Base-by-base conservation (phyloP, 2,888 invertebrate species). In the Hybos culiciformis region DNA sequence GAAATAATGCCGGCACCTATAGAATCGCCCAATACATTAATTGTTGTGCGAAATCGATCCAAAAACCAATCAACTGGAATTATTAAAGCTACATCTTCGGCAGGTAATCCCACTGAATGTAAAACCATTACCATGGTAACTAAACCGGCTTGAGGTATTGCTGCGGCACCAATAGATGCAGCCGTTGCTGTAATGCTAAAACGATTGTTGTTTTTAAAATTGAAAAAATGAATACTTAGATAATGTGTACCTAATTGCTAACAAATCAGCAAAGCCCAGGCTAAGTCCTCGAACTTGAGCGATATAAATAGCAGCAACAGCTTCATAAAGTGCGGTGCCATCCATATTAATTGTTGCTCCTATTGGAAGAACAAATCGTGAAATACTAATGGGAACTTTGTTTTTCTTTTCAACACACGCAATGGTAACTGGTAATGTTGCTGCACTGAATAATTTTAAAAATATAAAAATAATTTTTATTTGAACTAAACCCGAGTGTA, bases 301-400 rank as follows among this genome's bases (percentile, higher is more conserved):
- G 48, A 86, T 86, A 62, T 84, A 86, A 52, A 86, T 78, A 5
- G 84, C 84, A 2, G 84, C 85, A 1, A 86, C 83, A 1, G 85
- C 85, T 62, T 87, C 85, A 58, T 86, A 86, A 12, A 86, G 68
- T 5, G 83, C 83, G 0, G 83, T 83, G 38, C 84, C 83, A 57
- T 83, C 83, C 83, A 83, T 83, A 65, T 86, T 84, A 54, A 85
- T 83, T 26, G 83, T 83, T 3, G 83, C 81, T 5, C 86, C 85
- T 37, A 86, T 81, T 2, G 85, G 84, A 55, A 85, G 70, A 2
- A 81, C 80, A 59, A 86, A 85, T 46, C 84, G 71, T 4, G 80
- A 74, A n/a, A 83, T 76, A 41, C 83, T 67, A 1, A 74, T 67
- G 58, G 85, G 84, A n/a, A 48, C 33, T 3, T 45, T 38, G 21